Evolutionary conservation across 2,888 invertebrate species (phyloP).

Genomic region (Drosophila melanosoma): DNA sequence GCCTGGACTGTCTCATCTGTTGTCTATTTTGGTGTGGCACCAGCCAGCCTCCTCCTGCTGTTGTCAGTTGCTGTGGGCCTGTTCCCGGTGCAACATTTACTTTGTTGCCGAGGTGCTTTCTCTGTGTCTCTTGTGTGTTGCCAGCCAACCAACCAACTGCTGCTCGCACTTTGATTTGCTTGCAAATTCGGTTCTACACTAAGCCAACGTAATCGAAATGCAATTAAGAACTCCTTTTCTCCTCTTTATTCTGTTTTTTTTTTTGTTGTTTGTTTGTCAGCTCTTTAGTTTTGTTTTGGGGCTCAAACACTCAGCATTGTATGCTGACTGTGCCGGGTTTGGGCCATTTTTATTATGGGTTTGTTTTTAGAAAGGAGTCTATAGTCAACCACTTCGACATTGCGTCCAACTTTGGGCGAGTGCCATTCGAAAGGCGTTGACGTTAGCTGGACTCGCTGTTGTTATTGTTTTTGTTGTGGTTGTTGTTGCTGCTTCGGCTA

Average conservation of each 20-base stretch:
- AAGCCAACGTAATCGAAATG: constrained; percentile 73
- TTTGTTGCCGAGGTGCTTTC: constrained; percentile 71
- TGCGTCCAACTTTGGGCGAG: constrained; percentile 46
- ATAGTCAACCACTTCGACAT: constrained; percentile 20
- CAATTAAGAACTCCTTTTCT: constrained; percentile 60
- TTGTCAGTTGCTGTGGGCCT: constrained; percentile 68
- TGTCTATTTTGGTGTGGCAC: constrained; percentile 61
- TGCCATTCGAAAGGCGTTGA: constrained; percentile 80
- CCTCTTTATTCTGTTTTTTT: constrained; percentile 27
- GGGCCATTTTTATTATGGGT: constrained; percentile 63
- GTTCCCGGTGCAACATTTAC: constrained; percentile 75
- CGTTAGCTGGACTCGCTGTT: constrained; percentile 52
- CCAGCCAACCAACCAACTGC: constrained; percentile 59
- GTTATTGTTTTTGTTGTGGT: constrained; percentile 7
- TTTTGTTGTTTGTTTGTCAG: constrained; percentile 28
- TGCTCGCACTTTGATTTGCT: constrained; percentile 66
- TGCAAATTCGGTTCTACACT: constrained; percentile 54
- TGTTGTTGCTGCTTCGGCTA: constrained; percentile 14
- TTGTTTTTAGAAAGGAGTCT: constrained; percentile 70
- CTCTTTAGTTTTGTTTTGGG: constrained; percentile 36
- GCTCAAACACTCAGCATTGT: constrained; percentile 22
- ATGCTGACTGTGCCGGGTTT: constrained; percentile 8
- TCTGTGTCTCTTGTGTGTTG: constrained; percentile 65
- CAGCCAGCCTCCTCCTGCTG: constrained; percentile 44
- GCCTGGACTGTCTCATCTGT: constrained; percentile 75